These are phyloP conservation scores for Equus przewalskii DNA, from an alignment of 2,113 vertebrate species.

Conservation along the genomic window DNA sequence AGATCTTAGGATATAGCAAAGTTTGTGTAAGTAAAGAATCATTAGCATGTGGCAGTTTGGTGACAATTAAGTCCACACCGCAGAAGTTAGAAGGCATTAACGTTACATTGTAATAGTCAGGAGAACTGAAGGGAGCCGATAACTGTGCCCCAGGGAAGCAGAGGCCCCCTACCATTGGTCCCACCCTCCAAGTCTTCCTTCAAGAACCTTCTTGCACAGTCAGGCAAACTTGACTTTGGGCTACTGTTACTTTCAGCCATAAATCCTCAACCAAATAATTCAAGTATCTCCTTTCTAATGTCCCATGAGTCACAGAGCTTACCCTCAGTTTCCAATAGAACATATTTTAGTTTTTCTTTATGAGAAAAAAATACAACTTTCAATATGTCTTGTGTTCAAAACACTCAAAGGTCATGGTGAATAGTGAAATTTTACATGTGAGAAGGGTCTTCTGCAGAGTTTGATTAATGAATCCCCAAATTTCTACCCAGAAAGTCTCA, in stretches of 20 bases:
- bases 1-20: not conserved
- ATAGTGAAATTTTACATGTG: not conserved
- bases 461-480: not conserved
- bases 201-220: not conserved
- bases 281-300: not conserved
- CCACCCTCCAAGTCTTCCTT: not conserved
- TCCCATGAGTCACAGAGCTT: not conserved
- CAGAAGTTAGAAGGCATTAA: not conserved
- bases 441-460: not conserved
- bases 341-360: conserved; percentile 23
- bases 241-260: not conserved
- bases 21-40: conserved; percentile 28
- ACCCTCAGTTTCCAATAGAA: not conserved
- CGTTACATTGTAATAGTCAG: not conserved
- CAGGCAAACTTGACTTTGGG: not conserved
- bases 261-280: conserved; percentile 26
- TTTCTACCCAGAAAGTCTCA: conserved; percentile 42
- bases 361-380: not conserved
- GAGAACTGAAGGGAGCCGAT: not conserved
- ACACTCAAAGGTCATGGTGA: not conserved
- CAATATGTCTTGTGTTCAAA: not conserved
- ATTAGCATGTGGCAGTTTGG: not conserved
- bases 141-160: not conserved
- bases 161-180: not conserved
- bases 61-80: not conserved